Conservation (phyloP, 1,140 invertebrate species). For the Drosophila melanica region DNA sequence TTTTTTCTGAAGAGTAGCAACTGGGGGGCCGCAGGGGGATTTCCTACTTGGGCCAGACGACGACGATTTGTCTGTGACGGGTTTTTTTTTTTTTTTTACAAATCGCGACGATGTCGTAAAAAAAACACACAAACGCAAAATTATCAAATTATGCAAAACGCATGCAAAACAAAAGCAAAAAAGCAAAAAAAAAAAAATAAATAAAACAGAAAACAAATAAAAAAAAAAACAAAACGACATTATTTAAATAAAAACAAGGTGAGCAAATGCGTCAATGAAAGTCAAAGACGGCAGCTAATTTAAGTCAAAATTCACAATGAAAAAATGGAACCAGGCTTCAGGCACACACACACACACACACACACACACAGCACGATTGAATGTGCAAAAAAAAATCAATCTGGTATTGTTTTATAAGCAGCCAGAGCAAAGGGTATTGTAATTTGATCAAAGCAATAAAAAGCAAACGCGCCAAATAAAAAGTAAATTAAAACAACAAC, state of each 20-base stretch:
- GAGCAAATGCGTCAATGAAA: conserved; percentile 79
- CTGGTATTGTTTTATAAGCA: neutral
- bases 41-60: conserved; percentile 29
- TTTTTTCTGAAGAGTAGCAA: conserved; percentile 10
- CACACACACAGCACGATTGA: neutral
- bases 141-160: conserved; percentile 71
- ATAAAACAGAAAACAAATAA: conserved; percentile 18
- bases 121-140: conserved; percentile 25
- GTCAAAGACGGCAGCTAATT: conserved; percentile 59
- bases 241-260: conserved; percentile 78
- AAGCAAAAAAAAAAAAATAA: conserved; percentile 15
- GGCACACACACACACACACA: neutral
- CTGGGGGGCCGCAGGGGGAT: neutral
- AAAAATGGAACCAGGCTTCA: conserved; percentile 41
- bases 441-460: neutral
- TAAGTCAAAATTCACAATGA: conserved; percentile 41
- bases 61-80: conserved; percentile 39
- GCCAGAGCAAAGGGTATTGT: neutral
- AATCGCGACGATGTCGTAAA: conserved; percentile 25
- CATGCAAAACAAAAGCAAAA: conserved; percentile 23
- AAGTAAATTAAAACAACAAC: neutral
- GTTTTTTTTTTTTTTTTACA: conserved; percentile 21
- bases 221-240: conserved; percentile 45
- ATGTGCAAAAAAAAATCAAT: neutral
- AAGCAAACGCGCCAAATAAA: neutral